phyloP scores from a whole-genome alignment of 2,888 invertebrate species.

The Dexiosoma caninum region DNA sequence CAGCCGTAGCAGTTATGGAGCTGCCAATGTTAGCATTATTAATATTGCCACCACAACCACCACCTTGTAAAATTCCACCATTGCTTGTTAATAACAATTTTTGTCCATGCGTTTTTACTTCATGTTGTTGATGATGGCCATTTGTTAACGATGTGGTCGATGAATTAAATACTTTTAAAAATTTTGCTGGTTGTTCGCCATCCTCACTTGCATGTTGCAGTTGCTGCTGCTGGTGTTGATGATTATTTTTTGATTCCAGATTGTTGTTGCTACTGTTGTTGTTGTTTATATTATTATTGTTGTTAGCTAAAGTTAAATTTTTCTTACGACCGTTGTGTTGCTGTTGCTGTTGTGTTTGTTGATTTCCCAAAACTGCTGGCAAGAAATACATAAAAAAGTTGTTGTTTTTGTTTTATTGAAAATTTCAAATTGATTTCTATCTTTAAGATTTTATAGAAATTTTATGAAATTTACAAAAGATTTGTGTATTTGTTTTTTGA shows the following conservation, averaged over 20 bases:
- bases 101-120: conserved; percentile 28
- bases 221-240: conserved; percentile 55
- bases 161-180: conserved; percentile 70
- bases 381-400: conserved; percentile 56
- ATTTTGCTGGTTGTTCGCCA: conserved; percentile 72
- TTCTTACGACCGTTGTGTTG: conserved; percentile 64
- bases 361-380: conserved; percentile 57
- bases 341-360: conserved; percentile 52
- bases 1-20: background rate
- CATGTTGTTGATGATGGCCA: conserved; percentile 12
- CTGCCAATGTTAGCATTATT: conserved; percentile 5
- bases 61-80: conserved; percentile 48
- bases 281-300: conserved; percentile 44
- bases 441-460: conserved; percentile 11
- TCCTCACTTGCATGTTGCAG: conserved; percentile 58
- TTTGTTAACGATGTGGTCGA: conserved; percentile 2
- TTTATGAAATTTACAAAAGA: conserved; percentile 21
- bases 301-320: conserved; percentile 54
- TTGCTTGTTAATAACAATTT: conserved; percentile 41
- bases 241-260: conserved; percentile 48
- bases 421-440: conserved; percentile 29
- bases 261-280: background rate
- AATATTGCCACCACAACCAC: conserved; percentile 68
- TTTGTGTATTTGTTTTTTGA: conserved; percentile 12
- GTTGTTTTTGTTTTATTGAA: conserved; percentile 18